These are phyloP conservation scores for Neodiprion lecontei DNA, from an alignment of 1,140 invertebrate species.

Conservation along the genomic window DNA sequence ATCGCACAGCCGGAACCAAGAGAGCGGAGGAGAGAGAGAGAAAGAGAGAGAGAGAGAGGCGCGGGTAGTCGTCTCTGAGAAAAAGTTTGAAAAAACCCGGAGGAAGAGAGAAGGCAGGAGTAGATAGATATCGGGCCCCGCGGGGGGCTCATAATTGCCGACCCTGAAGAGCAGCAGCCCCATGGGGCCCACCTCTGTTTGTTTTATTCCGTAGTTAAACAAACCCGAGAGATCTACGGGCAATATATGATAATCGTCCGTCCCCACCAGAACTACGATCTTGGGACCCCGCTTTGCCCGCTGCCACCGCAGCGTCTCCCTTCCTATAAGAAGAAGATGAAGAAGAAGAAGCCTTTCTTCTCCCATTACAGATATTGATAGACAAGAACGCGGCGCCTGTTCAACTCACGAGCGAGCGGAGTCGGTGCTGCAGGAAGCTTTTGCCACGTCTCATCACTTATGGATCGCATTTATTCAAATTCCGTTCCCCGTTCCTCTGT, in stretches of 20 bases:
- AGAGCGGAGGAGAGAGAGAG: conserved; percentile 14
- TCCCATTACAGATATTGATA: conserved; percentile 16
- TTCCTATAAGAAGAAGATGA: conserved; percentile 16
- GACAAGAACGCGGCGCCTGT: conserved; percentile 11
- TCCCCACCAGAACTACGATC: conserved; percentile 29
- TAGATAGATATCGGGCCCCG: conserved; percentile 51
- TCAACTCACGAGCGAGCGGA: not conserved
- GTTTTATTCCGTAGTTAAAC: conserved; percentile 63
- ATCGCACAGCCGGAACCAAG: conserved; percentile 18
- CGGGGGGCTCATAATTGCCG: conserved; percentile 62
- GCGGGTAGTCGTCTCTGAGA: conserved; percentile 13
- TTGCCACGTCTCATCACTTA: conserved; percentile 57
- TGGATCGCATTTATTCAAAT: conserved; percentile 51
- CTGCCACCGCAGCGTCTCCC: conserved; percentile 31
- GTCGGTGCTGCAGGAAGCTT: conserved; percentile 44
- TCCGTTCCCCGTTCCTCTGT: conserved; percentile 26
- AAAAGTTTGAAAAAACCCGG: conserved; percentile 24
- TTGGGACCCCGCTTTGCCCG: conserved; percentile 17
- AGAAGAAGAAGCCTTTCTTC: conserved; percentile 12
- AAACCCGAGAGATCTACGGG: conserved; percentile 60
- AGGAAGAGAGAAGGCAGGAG: conserved; percentile 29
- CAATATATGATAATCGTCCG: conserved; percentile 61
- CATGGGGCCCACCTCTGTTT: conserved; percentile 61
- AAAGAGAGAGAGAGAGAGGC: conserved; percentile 20
- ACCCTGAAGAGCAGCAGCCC: conserved; percentile 59